phyloP scores from a whole-genome alignment of 53 echinoderm and acorn worm species.

The Paracentrotus lividus region DNA sequence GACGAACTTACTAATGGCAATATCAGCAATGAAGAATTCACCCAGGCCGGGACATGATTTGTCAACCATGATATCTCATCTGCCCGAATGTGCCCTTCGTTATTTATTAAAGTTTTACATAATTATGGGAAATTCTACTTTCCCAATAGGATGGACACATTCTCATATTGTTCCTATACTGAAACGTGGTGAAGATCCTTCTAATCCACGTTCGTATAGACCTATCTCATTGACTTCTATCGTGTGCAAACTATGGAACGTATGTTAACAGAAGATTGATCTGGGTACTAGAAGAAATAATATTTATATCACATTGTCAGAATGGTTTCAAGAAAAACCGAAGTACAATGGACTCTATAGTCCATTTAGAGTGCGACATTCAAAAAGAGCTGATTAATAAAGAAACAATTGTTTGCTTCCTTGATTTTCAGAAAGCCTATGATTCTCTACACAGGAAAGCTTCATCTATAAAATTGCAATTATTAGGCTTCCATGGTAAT shows the following conservation, averaged over 20 bases:
- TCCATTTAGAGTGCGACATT: neutral
- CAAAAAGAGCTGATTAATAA: neutral
- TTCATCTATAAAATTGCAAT: neutral
- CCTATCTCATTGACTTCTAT: constrained; percentile 50
- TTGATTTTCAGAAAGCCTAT: constrained; percentile 25
- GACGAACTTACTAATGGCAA: no score
- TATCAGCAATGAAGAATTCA: no score
- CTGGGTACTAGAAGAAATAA: neutral
- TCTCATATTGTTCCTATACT: no score
- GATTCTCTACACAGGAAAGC: neutral
- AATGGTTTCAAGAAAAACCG: neutral
- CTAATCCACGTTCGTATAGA: no score
- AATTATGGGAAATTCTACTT: no score
- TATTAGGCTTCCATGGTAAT: constrained; percentile 9
- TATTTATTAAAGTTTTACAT: no score
- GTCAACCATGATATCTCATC: no score
- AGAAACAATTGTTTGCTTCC: neutral
- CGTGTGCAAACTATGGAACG: constrained; percentile 59
- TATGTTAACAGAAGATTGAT: constrained; percentile 43
- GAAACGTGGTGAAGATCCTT: no score
- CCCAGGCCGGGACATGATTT: no score
- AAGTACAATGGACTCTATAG: neutral
- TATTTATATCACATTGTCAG: neutral
- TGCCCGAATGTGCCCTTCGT: no score
- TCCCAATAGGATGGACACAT: no score